phyloP scores from a whole-genome alignment of 2,797 vertebrate species.

The Euphonia xanthogaster region DNA sequence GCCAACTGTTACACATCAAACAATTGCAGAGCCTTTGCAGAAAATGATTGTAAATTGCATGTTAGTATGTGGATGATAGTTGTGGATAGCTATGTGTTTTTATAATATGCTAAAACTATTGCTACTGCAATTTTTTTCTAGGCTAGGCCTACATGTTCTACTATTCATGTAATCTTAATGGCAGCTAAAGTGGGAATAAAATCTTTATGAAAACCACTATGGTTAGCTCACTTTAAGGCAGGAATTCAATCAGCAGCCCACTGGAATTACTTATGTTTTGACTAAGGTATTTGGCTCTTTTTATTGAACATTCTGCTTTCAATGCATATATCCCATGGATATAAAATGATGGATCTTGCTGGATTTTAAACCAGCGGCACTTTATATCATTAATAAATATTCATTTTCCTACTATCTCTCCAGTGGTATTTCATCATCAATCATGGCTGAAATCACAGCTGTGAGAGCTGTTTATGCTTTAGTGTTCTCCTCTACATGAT shows the following conservation, averaged over 20 bases:
- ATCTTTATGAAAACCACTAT: slow-evolving; percentile 53
- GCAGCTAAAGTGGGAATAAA: slow-evolving; percentile 44
- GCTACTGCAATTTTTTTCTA: not conserved
- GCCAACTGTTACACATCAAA: slow-evolving; percentile 14
- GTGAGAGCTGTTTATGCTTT: slow-evolving; percentile 74
- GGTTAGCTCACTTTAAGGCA: slow-evolving; percentile 47
- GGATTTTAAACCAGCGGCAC: slow-evolving; percentile 73
- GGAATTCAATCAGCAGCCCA: slow-evolving; percentile 45
- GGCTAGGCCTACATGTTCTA: slow-evolving; percentile 5
- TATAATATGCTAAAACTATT: slow-evolving; percentile 23
- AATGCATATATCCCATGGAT: slow-evolving; percentile 72
- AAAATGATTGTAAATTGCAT: slow-evolving; percentile 20
- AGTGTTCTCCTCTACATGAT: slow-evolving; percentile 70
- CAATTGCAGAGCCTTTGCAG: not conserved
- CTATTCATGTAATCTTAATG: slow-evolving; percentile 42
- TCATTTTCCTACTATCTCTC: slow-evolving; percentile 79
- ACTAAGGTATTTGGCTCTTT: slow-evolving; percentile 60
- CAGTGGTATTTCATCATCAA: slow-evolving; percentile 80
- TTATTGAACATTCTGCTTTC: slow-evolving; percentile 67
- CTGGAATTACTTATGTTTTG: slow-evolving; percentile 67
- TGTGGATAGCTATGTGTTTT: slow-evolving; percentile 14
- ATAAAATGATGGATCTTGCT: slow-evolving; percentile 79
- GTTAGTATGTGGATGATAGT: not conserved
- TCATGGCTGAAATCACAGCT: slow-evolving; percentile 79
- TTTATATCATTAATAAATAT: slow-evolving; percentile 83